phyloP scores from a whole-genome alignment of 2,888 invertebrate genomes.

The Dinocampus coccinellae region DNA sequence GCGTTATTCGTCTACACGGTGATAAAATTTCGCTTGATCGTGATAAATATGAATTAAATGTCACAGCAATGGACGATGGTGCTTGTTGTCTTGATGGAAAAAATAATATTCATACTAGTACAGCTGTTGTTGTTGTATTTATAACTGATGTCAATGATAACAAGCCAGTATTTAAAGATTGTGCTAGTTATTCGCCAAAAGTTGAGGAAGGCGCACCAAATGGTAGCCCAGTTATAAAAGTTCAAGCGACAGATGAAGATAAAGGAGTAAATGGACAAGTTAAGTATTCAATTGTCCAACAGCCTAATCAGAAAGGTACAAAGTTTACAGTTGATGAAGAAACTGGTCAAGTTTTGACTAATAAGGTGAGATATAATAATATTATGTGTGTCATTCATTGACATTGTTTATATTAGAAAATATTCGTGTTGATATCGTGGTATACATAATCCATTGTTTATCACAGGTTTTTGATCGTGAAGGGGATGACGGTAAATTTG shows the following conservation, averaged over 20 bases:
- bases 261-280: constrained; percentile 96
- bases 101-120: constrained; percentile 89
- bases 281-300: constrained; percentile 96
- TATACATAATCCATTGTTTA: background rate
- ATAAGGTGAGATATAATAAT: constrained; percentile 83
- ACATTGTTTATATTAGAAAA: no score
- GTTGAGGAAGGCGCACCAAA: constrained; percentile 95
- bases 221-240: constrained; percentile 93
- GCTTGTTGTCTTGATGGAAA: constrained; percentile 94
- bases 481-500: constrained; percentile 96
- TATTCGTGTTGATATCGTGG: background rate
- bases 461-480: constrained; percentile 91
- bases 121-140: constrained; percentile 95
- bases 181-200: constrained; percentile 92
- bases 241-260: constrained; percentile 94
- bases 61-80: constrained; percentile 97
- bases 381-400: no score
- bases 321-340: constrained; percentile 96
- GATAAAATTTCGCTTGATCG: constrained; percentile 89
- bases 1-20: constrained; percentile 90
- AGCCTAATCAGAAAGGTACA: constrained; percentile 94
- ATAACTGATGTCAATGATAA: constrained; percentile 98
- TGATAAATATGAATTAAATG: constrained; percentile 96
- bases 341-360: constrained; percentile 94
- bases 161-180: constrained; percentile 95